A percentile compares a stretch with the other conserved stretches of the same genome.
Evolutionary conservation across 1,140 invertebrate genomes (phyloP).

Genomic region (Drosophila bocki): DNA sequence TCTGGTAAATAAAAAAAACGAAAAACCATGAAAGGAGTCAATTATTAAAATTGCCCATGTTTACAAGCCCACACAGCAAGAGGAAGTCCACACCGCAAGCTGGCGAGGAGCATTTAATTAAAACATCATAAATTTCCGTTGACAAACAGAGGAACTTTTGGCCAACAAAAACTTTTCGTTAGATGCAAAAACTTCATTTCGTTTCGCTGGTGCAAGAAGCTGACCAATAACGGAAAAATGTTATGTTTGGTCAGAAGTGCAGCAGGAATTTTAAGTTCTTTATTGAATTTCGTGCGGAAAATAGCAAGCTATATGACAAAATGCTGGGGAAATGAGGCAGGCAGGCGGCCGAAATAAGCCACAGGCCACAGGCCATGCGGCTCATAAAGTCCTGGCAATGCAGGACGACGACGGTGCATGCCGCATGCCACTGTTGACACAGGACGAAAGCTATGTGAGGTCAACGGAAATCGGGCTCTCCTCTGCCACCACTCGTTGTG

Average conservation of each 20-base stretch:
- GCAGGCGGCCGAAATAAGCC: constrained; percentile 19
- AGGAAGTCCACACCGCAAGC: background rate
- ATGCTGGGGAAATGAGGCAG: constrained; percentile 34
- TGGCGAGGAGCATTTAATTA: constrained; percentile 9
- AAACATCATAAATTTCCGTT: constrained; percentile 20
- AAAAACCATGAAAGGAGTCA: background rate
- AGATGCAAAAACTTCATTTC: constrained; percentile 14
- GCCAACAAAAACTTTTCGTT: constrained; percentile 12
- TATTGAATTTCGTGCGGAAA: constrained; percentile 70
- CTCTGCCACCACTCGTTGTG: background rate
- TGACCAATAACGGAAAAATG: constrained; percentile 26
- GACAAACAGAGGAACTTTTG: constrained; percentile 26
- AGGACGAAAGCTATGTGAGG: constrained; percentile 20
- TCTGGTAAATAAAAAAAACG: background rate
- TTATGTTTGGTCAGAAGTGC: constrained; percentile 9
- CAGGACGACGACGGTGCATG: constrained; percentile 19
- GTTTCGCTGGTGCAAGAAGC: background rate
- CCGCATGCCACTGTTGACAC: constrained; percentile 29
- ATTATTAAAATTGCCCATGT: constrained; percentile 3
- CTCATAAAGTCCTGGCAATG: constrained; percentile 28
- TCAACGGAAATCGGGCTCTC: constrained; percentile 1
- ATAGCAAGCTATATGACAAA: constrained; percentile 59
- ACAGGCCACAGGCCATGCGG: constrained; percentile 48
- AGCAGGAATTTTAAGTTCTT: constrained; percentile 46
- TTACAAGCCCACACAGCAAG: background rate